phyloP scores from a whole-genome alignment of 2,888 invertebrate genomes.

The Spisula solida region DNA sequence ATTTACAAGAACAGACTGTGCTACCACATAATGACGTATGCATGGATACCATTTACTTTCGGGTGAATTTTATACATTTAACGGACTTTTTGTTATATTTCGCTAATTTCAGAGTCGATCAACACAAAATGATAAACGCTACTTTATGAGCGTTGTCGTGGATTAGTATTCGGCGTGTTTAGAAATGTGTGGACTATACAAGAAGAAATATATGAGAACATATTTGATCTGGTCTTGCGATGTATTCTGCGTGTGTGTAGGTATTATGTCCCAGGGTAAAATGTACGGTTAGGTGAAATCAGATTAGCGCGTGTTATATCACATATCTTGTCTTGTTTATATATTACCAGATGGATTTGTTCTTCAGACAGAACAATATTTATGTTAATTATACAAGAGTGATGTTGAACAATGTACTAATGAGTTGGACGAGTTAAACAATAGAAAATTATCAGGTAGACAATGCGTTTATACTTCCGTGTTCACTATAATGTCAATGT shows the following conservation, averaged over 20 bases:
- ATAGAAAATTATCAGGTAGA: neutral
- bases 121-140: too few relatives aligned
- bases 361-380: slow-evolving; percentile 12
- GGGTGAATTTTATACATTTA: too few relatives aligned
- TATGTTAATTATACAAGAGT: neutral
- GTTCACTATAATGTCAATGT: neutral
- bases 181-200: neutral
- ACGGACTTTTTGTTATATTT: too few relatives aligned
- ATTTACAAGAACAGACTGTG: too few relatives aligned
- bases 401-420: neutral
- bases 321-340: neutral
- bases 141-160: too few relatives aligned
- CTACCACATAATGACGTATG: too few relatives aligned
- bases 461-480: neutral
- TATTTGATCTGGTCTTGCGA: neutral
- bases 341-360: slow-evolving; percentile 13
- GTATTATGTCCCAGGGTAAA: neutral
- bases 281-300: neutral
- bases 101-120: too few relatives aligned
- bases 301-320: slow-evolving; percentile 21
- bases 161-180: too few relatives aligned
- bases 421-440: neutral
- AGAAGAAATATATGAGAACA: neutral
- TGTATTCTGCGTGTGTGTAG: neutral
- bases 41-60: too few relatives aligned